Conservation (phyloP, 2,797 vertebrate genomes). For the Gymnothorax reevesii region DNA sequence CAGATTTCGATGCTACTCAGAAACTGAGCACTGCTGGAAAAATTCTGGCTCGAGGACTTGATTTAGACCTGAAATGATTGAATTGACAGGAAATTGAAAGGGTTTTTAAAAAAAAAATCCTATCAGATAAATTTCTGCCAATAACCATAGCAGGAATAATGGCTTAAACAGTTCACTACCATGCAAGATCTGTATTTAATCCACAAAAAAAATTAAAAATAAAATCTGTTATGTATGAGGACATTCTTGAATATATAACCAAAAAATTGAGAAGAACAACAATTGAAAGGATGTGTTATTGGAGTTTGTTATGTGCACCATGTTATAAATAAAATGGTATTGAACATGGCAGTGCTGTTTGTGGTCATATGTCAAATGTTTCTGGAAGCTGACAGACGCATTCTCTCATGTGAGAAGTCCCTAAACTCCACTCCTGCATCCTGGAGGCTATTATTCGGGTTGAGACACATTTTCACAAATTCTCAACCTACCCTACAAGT, state of each 20-base stretch:
- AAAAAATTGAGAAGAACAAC: background rate
- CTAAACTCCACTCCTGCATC: background rate
- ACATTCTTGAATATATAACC: background rate
- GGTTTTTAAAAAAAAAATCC: background rate
- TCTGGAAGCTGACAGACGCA: background rate
- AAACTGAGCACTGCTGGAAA: background rate
- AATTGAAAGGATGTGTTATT: background rate
- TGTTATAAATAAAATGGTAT: background rate
- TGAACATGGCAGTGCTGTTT: background rate
- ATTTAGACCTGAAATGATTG: background rate
- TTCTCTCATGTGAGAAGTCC: too few species aligned
- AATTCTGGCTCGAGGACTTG: background rate
- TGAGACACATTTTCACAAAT: background rate
- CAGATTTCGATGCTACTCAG: background rate
- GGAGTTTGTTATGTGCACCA: background rate
- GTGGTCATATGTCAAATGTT: background rate
- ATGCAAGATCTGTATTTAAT: background rate
- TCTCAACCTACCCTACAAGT: too few species aligned
- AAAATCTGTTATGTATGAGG: background rate
- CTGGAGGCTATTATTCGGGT: background rate
- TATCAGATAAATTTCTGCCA: background rate
- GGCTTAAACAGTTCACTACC: background rate
- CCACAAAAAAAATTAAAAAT: background rate
- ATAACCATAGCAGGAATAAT: background rate
- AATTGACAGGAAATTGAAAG: background rate